Percentiles rank a stretch among this genome's conserved stretches.
Evolutionary conservation across 2,888 invertebrate genomes (phyloP).

Genomic region (Mermis nigrescens): DNA sequence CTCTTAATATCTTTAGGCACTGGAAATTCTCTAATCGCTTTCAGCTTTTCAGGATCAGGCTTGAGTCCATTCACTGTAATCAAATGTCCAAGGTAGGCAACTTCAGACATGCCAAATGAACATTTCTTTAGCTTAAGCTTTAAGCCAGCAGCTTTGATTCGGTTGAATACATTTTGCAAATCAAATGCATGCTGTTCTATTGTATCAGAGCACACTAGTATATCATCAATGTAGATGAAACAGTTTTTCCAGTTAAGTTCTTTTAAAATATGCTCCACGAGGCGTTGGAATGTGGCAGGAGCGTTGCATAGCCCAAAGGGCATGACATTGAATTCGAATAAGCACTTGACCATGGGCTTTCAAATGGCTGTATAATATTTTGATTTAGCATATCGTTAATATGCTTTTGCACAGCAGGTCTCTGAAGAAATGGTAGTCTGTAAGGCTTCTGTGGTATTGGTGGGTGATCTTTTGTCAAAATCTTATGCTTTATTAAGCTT

Average conservation of each 20-base stretch:
- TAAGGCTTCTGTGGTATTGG: not conserved
- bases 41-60: not conserved
- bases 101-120: not conserved
- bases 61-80: not conserved
- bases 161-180: too few relatives aligned
- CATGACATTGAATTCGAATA: not conserved
- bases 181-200: not conserved
- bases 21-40: not conserved
- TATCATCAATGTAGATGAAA: not conserved
- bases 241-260: too few relatives aligned
- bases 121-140: not conserved
- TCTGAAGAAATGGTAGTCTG: not conserved
- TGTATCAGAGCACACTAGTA: not conserved
- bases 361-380: not conserved
- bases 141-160: not conserved
- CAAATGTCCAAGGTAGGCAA: not conserved
- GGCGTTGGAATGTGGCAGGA: not conserved
- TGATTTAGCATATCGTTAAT: not conserved
- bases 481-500: not conserved
- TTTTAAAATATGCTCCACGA: not conserved
- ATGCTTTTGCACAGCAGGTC: not conserved
- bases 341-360: not conserved
- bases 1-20: conserved; percentile 10
- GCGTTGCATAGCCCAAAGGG: not conserved
- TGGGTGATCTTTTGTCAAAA: not conserved